Conservation (phyloP, 2,113 vertebrate genomes). For the Pedetes capensis region DNA sequence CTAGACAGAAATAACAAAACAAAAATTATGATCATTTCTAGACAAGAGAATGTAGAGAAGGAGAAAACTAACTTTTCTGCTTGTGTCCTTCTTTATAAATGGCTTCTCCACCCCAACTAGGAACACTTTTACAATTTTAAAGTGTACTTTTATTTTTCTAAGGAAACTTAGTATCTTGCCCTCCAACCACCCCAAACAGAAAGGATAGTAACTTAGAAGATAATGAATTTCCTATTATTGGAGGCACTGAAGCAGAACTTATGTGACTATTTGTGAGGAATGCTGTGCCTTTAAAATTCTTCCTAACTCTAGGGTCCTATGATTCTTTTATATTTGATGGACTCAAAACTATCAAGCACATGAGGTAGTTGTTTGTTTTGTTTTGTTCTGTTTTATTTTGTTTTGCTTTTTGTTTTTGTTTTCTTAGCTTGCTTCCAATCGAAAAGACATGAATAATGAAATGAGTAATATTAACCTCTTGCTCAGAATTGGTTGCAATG, state of each 20-base stretch:
- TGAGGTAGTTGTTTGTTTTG: too few species aligned
- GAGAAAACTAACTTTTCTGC: neutral
- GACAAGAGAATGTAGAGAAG: neutral
- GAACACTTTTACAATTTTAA: slow-evolving; percentile 26
- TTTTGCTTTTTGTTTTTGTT: too few species aligned
- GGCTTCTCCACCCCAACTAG: neutral
- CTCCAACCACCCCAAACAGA: neutral
- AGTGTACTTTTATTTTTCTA: slow-evolving; percentile 18
- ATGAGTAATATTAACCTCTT: neutral
- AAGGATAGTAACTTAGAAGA: neutral
- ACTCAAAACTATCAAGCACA: neutral
- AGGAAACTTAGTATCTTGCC: neutral
- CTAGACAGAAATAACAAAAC: neutral
- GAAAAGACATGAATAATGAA: neutral
- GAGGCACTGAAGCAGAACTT: slow-evolving; percentile 25
- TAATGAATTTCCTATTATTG: neutral
- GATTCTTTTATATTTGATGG: neutral
- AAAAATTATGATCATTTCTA: neutral
- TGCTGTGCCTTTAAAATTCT: slow-evolving; percentile 19
- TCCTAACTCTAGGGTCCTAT: neutral
- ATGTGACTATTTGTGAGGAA: neutral
- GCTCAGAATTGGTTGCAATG: neutral
- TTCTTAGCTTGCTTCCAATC: neutral
- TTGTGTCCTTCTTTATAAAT: neutral
- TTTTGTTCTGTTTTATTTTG: too few species aligned